Base-by-base conservation (phyloP, 2,113 vertebrate genomes). In the Burhinus oedicnemus region DNA sequence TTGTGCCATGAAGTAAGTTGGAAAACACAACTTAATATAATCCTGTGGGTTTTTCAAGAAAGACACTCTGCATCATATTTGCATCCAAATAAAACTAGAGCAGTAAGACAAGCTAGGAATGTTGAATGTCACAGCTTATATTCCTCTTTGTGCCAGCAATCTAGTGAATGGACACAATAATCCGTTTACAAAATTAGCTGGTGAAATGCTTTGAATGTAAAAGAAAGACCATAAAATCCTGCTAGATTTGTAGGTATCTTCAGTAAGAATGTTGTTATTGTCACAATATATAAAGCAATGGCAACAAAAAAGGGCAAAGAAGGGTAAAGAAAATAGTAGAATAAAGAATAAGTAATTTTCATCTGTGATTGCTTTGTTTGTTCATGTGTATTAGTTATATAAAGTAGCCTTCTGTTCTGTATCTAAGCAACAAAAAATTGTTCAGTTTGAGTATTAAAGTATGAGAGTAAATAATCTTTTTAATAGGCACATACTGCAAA, bases 391-490 rank as follows among this genome's bases (percentile, higher is more conserved):
- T 70, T 86, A 55, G 42, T 76, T 81, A 47, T 36, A 90, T 66
- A 76, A 93, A 93, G 32, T 85, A 80, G 32, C 71, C 27, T 84
- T 80, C 54, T 87, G 38, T 90, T 95, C 60, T 70, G 82, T 95
- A 87, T 86, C 82, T 74, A 90, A 58, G 92, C 70, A 94, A 94
- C 82, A 90, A 14, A 69, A 80, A 90, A 57, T 62, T 64, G 34
- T 83, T 88, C 32, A 5, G 60, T 65, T 95, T 93, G 74, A 88
- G 77, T 72, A 74, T 15, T 47, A n/a, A 86, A 52, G 5, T 42
- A 57, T 77, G 68, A 83, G 8, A 1, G 1, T 62, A 95, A 87
- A 82, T 85, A 84, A 47, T 76, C 1, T 77, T 83, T 94, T 91
- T 85, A 75, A 78, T 81, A 89, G 29, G 25, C 6, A 12, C 25